Conservation (phyloP, 1,140 invertebrate genomes). For the Aleiodes sp. region DNA sequence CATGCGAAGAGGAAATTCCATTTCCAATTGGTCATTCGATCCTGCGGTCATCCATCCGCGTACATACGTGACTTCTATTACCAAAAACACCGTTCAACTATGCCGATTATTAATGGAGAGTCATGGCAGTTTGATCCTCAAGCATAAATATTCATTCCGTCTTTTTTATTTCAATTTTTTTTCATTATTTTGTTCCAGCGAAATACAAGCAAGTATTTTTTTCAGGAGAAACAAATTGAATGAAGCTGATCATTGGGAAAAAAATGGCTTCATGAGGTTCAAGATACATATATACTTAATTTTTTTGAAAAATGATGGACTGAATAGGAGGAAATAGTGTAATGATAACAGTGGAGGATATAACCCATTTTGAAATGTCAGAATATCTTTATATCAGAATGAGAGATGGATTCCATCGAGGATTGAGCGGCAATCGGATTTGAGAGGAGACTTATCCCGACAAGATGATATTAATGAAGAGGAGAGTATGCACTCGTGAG, state of each 20-base stretch:
- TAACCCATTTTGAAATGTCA: conserved; percentile 1
- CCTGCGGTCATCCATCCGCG: conserved; percentile 47
- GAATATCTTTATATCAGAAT: conserved; percentile 2
- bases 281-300: conserved; percentile 8
- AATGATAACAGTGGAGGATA: conserved; percentile 1
- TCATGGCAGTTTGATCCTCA: conserved; percentile 19
- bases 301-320: conserved; percentile 1
- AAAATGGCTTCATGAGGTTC: neutral
- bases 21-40: conserved; percentile 13
- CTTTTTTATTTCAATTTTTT: neutral
- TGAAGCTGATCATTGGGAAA: neutral
- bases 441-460: conserved; percentile 22
- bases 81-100: conserved; percentile 50
- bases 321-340: neutral
- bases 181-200: no score
- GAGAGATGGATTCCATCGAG: conserved; percentile 28
- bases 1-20: neutral
- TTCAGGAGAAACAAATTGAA: neutral
- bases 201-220: neutral
- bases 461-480: conserved; percentile 36
- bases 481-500: conserved; percentile 19
- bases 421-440: conserved; percentile 27
- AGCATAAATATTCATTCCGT: conserved; percentile 1
- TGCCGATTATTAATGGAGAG: conserved; percentile 52
- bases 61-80: conserved; percentile 56